Evolutionary conservation across 1,140 invertebrate species (phyloP).

Genomic region (Orchesella cincta): DNA sequence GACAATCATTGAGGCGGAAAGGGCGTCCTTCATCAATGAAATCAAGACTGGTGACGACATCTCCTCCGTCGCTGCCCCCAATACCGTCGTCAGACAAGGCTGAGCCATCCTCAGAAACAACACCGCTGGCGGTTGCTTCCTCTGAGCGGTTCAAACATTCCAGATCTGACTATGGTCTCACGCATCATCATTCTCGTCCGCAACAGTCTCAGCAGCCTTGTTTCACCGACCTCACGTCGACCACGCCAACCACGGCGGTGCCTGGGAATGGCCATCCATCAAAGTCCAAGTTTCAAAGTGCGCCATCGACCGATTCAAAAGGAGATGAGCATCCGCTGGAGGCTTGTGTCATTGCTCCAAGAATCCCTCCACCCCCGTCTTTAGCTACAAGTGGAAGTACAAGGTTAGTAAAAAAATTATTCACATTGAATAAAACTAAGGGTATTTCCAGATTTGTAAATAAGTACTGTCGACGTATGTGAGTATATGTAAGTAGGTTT

Average conservation of each 20-base stretch:
- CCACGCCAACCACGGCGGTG: not conserved
- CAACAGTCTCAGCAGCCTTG: constrained; percentile 25
- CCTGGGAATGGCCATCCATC: constrained; percentile 2
- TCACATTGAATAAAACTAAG: too few relatives aligned
- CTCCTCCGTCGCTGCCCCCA: constrained; percentile 31
- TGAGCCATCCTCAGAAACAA: constrained; percentile 25
- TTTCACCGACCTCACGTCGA: not conserved
- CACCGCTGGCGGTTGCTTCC: not conserved
- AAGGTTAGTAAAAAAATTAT: too few relatives aligned
- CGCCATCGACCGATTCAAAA: not conserved
- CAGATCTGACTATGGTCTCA: constrained; percentile 34
- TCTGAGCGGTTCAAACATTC: constrained; percentile 39
- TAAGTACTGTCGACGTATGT: too few relatives aligned
- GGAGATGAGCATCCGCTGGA: constrained; percentile 3
- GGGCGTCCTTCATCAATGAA: constrained; percentile 36
- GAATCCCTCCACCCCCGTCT: constrained; percentile 1
- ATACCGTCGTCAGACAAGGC: constrained; percentile 42
- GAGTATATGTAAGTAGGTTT: too few relatives aligned
- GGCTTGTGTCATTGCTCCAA: constrained; percentile 4
- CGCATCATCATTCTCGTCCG: not conserved
- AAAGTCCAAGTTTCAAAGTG: not conserved
- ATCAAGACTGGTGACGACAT: constrained; percentile 30
- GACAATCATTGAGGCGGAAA: constrained; percentile 56
- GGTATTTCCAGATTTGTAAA: too few relatives aligned
- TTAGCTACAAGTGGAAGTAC: constrained; percentile 5